Percentiles rank a stretch among this genome's conserved stretches.
These are phyloP conservation scores for Leptinotarsa haldemani DNA, from an alignment of 2,888 invertebrate genomes.

Conservation along the genomic window DNA sequence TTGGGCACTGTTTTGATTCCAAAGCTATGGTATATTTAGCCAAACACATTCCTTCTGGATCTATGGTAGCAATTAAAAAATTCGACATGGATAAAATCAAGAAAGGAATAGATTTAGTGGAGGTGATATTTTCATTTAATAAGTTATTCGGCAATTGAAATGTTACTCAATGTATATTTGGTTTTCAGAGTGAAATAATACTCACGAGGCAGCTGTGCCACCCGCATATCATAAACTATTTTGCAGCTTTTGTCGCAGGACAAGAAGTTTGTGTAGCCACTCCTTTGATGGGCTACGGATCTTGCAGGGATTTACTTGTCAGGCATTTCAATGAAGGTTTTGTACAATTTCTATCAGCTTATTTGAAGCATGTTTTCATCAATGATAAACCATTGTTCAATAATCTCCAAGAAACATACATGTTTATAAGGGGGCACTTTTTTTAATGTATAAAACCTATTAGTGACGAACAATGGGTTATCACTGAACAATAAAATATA, in stretches of 20 bases:
- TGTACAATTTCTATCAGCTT: not conserved
- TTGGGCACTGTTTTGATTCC: conserved; percentile 78
- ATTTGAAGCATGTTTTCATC: too few relatives aligned
- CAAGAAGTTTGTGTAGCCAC: conserved; percentile 83
- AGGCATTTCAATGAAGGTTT: conserved; percentile 76
- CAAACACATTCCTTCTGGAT: conserved; percentile 73
- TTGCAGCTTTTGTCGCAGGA: conserved; percentile 82
- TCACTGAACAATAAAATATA: too few relatives aligned
- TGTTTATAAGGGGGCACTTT: too few relatives aligned
- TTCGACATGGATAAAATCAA: conserved; percentile 80
- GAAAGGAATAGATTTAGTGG: conserved; percentile 71
- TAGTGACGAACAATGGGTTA: too few relatives aligned
- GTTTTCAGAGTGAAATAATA: conserved; percentile 81
- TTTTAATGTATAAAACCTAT: too few relatives aligned
- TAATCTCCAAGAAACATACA: too few relatives aligned
- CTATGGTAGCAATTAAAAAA: conserved; percentile 79
- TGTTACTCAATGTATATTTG: not conserved
- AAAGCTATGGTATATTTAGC: conserved; percentile 79
- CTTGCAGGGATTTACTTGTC: conserved; percentile 82
- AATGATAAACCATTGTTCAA: too few relatives aligned
- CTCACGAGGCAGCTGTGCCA: conserved; percentile 83
- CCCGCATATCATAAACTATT: conserved; percentile 80
- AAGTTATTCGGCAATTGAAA: not conserved
- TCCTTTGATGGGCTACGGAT: conserved; percentile 87
- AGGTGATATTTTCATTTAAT: conserved; percentile 59